phyloP scores from a whole-genome alignment of 2,888 invertebrate genomes.

The Camptogramma bilineatum region DNA sequence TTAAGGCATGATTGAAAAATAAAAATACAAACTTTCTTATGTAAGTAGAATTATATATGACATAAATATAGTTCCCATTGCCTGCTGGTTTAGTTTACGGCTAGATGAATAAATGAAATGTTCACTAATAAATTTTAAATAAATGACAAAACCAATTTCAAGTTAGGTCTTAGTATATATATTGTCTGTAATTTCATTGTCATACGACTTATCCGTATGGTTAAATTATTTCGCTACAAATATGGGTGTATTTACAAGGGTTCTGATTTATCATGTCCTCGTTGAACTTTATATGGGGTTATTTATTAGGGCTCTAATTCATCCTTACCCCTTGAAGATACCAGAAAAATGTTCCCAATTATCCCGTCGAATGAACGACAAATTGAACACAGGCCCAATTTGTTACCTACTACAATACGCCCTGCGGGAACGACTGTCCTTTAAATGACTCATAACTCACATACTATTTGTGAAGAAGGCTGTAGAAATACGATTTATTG shows the following conservation, averaged over 20 bases:
- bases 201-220: too few relatives aligned
- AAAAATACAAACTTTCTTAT: too few relatives aligned
- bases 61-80: too few relatives aligned
- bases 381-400: slow-evolving; percentile 30
- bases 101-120: too few relatives aligned
- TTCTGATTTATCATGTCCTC: slow-evolving; percentile 3
- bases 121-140: too few relatives aligned
- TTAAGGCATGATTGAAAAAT: too few relatives aligned
- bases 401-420: slow-evolving; percentile 16
- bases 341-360: slow-evolving; percentile 40
- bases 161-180: too few relatives aligned
- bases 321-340: slow-evolving; percentile 35
- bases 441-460: slow-evolving; percentile 3
- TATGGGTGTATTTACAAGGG: neutral
- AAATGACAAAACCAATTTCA: too few relatives aligned
- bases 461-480: neutral
- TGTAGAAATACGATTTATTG: too few relatives aligned
- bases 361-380: slow-evolving; percentile 34
- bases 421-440: slow-evolving; percentile 5
- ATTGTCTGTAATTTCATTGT: too few relatives aligned
- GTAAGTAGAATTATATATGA: too few relatives aligned
- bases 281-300: neutral
- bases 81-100: too few relatives aligned
- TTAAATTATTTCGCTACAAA: neutral
- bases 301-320: slow-evolving; percentile 37